Percentiles rank a stretch among this genome's conserved stretches.
Evolutionary conservation across 2,113 vertebrate species (phyloP).

Genomic region (Pollachius pollachius): DNA sequence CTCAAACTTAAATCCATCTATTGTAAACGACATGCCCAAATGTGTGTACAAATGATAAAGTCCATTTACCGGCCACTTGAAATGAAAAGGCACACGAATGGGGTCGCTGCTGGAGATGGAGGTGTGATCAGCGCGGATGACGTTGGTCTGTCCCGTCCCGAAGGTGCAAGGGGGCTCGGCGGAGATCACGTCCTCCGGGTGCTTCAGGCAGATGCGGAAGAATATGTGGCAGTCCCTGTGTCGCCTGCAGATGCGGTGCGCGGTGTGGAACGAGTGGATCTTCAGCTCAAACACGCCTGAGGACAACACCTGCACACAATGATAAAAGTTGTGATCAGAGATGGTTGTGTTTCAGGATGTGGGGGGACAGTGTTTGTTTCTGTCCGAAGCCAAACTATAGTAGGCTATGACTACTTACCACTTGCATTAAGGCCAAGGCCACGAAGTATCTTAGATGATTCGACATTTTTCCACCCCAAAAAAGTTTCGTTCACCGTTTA

Average conservation of each 20-base stretch:
- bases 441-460: conserved; percentile 49
- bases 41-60: not conserved
- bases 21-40: too few relatives aligned
- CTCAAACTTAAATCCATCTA: too few relatives aligned
- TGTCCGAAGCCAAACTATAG: not conserved
- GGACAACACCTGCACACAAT: conserved; percentile 66
- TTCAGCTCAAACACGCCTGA: conserved; percentile 89
- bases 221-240: conserved; percentile 80
- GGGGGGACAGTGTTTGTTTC: not conserved
- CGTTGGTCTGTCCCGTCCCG: conserved; percentile 79
- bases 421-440: conserved; percentile 46
- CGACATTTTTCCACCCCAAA: conserved; percentile 56
- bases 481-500: not conserved
- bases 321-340: conserved; percentile 7
- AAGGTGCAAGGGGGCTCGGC: conserved; percentile 83
- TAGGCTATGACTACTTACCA: conserved; percentile 49
- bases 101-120: conserved; percentile 74
- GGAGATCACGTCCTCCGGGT: conserved; percentile 78
- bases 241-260: conserved; percentile 67
- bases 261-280: conserved; percentile 79
- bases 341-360: not conserved
- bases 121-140: conserved; percentile 71
- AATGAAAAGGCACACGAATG: conserved; percentile 82
- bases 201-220: conserved; percentile 86
- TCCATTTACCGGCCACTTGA: conserved; percentile 86